Conservation (phyloP, 2,888 invertebrate genomes). For the Chorisops tibialis region DNA sequence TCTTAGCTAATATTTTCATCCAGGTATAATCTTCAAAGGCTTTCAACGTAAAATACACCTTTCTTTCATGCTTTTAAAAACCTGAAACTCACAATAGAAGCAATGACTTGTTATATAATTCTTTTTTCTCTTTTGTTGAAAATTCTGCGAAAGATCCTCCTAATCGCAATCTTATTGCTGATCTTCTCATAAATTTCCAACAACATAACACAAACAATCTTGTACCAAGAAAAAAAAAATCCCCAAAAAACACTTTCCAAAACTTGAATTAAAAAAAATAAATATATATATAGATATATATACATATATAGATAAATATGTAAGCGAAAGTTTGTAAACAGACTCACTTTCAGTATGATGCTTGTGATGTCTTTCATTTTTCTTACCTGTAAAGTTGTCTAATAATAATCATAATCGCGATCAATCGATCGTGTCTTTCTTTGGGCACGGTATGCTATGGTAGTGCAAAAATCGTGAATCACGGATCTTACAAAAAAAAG, state of each 20-base stretch:
- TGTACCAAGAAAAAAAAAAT: neutral
- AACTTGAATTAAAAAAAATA: neutral
- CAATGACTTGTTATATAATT: conserved; percentile 8
- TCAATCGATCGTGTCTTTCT: conserved; percentile 9
- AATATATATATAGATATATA: neutral
- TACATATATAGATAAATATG: neutral
- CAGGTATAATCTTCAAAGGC: too few species aligned
- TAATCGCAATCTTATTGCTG: conserved; percentile 7
- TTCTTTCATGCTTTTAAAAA: too few species aligned
- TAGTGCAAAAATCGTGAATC: too few species aligned
- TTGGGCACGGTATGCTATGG: neutral
- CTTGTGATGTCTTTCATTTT: neutral
- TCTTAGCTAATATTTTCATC: too few species aligned
- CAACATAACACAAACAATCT: neutral
- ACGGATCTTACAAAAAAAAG: too few species aligned
- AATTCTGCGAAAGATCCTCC: conserved; percentile 1
- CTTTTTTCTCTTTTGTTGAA: neutral
- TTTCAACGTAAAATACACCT: too few species aligned
- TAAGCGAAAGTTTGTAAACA: conserved; percentile 12
- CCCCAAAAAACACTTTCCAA: neutral
- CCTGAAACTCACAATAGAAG: neutral
- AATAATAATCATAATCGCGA: conserved; percentile 2
- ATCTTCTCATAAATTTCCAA: neutral
- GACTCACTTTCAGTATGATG: conserved; percentile 9
- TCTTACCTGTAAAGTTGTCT: neutral